Conservation (phyloP, 2,797 vertebrate genomes). For the Rhinoraja longicauda region DNA sequence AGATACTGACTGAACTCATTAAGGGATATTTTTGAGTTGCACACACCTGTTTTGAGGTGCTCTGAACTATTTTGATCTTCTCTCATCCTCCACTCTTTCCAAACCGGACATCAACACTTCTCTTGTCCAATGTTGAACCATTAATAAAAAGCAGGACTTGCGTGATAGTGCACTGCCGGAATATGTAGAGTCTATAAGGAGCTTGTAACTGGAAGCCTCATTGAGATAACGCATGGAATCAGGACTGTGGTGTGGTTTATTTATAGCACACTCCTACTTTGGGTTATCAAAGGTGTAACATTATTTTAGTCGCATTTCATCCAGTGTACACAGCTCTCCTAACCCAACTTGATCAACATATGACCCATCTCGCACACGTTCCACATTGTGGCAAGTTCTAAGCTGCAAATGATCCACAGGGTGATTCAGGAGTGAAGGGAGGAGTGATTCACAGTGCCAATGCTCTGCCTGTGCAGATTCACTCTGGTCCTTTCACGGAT, state of each 20-base stretch:
- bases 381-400: neutral
- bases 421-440: neutral
- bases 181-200: neutral
- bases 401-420: neutral
- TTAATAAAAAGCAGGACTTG: neutral
- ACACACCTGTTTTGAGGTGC: conserved; percentile 10
- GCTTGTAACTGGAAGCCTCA: neutral
- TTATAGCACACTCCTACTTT: no score
- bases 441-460: neutral
- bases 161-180: neutral
- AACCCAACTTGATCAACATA: neutral
- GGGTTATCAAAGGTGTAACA: no score
- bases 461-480: no score
- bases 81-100: neutral
- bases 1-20: neutral
- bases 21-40: neutral
- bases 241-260: neutral
- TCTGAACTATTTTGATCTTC: neutral
- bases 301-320: neutral
- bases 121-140: neutral
- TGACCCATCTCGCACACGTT: neutral
- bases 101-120: neutral
- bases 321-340: neutral
- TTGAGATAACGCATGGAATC: neutral
- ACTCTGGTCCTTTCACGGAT: neutral